Percentiles rank a stretch among this genome's conserved stretches.
Conservation (phyloP, 2,888 invertebrate species). For the Polydrusus cervinus region DNA sequence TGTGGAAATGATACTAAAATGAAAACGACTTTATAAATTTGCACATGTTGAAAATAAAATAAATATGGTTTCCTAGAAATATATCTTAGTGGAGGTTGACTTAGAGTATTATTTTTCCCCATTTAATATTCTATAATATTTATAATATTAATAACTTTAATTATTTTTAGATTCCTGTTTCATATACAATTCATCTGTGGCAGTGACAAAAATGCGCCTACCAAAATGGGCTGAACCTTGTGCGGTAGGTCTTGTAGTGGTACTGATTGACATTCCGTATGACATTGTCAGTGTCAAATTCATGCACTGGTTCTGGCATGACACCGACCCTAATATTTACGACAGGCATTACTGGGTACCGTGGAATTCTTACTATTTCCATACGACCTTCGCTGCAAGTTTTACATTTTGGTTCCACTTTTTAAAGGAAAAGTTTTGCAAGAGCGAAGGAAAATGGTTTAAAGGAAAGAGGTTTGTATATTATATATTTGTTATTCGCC, state of each 20-base stretch:
- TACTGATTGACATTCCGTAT: conserved; percentile 85
- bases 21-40: too few relatives aligned
- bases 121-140: too few relatives aligned
- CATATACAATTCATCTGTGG: conserved; percentile 76
- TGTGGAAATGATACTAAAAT: too few relatives aligned
- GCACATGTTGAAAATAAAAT: too few relatives aligned
- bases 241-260: conserved; percentile 81
- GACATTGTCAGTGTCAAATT: conserved; percentile 86
- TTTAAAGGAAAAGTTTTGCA: conserved; percentile 74
- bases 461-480: conserved; percentile 64
- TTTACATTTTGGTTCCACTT: conserved; percentile 81
- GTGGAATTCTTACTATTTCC: conserved; percentile 90
- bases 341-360: conserved; percentile 89
- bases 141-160: too few relatives aligned
- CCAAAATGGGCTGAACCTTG: conserved; percentile 77
- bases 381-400: conserved; percentile 82
- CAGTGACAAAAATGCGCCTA: conserved; percentile 74
- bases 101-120: too few relatives aligned
- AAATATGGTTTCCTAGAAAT: too few relatives aligned
- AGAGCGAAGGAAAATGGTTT: conserved; percentile 75
- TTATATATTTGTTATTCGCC: too few relatives aligned
- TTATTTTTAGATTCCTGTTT: conserved; percentile 74
- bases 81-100: too few relatives aligned
- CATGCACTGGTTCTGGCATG: conserved; percentile 90
- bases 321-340: conserved; percentile 80